phyloP scores from a whole-genome alignment of 2,113 vertebrate genomes.

The Peucedramus taeniatus region DNA sequence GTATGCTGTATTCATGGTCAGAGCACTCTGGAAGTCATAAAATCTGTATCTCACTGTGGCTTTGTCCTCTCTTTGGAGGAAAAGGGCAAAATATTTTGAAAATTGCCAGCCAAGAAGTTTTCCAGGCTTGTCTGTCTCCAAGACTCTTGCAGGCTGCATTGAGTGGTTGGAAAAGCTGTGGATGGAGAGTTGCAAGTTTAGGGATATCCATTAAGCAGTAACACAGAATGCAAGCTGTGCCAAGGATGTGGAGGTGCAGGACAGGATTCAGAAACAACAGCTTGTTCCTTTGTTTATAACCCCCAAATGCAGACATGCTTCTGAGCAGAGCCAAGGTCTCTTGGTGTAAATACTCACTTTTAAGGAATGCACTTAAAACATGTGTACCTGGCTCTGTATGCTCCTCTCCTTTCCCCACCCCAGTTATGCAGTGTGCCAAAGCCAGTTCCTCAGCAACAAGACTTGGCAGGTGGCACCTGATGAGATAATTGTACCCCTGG shows the following conservation, averaged over 20 bases:
- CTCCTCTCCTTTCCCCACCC: neutral
- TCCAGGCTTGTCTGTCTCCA: neutral
- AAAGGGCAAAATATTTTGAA: neutral
- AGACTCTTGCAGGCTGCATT: neutral
- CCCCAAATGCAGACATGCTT: neutral
- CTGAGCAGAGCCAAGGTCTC: neutral
- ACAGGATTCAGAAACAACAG: neutral
- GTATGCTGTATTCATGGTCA: neutral
- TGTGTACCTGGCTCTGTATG: neutral
- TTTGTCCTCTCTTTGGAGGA: neutral
- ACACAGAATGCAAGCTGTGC: neutral
- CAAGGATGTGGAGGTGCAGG: neutral
- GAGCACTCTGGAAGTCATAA: neutral
- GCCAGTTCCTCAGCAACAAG: slow-evolving; percentile 39
- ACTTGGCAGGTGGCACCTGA: slow-evolving; percentile 39
- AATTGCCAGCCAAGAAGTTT: neutral
- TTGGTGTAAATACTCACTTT: neutral
- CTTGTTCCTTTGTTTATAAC: neutral
- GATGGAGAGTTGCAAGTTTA: neutral
- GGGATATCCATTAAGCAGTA: neutral
- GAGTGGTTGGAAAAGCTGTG: neutral
- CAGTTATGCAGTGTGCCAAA: neutral
- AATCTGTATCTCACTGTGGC: neutral
- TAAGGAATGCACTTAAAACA: neutral
- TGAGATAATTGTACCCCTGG: slow-evolving; percentile 45